Conservation (phyloP, 2,888 invertebrate genomes). For the Merodon equestris region DNA sequence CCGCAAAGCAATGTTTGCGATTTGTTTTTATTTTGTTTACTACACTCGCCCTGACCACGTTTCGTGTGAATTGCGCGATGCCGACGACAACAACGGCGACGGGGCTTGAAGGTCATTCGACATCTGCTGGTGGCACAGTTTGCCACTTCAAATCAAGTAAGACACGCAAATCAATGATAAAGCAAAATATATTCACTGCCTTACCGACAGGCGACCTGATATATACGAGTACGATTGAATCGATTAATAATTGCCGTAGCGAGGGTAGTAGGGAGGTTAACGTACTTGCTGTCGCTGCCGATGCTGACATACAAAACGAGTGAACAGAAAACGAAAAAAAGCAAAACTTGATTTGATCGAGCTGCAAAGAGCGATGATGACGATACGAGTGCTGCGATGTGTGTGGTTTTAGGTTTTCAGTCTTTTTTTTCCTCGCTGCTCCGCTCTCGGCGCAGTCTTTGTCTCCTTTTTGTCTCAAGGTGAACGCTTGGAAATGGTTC, state of each 20-base stretch:
- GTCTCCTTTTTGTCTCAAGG: slow-evolving; percentile 32
- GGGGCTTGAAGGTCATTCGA: slow-evolving; percentile 48
- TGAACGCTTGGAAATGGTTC: slow-evolving; percentile 55
- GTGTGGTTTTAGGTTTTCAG: no score
- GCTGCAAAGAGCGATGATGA: no score
- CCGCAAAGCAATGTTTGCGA: no score
- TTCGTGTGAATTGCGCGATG: slow-evolving; percentile 6
- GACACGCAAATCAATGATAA: slow-evolving; percentile 33
- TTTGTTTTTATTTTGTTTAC: slow-evolving; percentile 18
- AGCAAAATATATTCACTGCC: slow-evolving; percentile 2
- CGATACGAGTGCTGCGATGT: no score
- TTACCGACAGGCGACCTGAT: no score
- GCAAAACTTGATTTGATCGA: no score
- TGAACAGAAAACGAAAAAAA: no score
- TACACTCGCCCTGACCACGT: neutral
- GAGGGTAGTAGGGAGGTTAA: neutral
- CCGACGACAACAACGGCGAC: slow-evolving; percentile 2
- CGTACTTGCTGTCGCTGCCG: no score
- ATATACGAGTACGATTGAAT: no score
- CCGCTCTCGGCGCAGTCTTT: no score
- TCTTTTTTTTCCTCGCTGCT: no score
- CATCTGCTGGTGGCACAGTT: slow-evolving; percentile 30
- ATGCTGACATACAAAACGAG: no score
- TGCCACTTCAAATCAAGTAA: slow-evolving; percentile 31
- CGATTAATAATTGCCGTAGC: neutral